Base-by-base conservation (phyloP, 1,140 invertebrate species). In the Hestina assimilis region DNA sequence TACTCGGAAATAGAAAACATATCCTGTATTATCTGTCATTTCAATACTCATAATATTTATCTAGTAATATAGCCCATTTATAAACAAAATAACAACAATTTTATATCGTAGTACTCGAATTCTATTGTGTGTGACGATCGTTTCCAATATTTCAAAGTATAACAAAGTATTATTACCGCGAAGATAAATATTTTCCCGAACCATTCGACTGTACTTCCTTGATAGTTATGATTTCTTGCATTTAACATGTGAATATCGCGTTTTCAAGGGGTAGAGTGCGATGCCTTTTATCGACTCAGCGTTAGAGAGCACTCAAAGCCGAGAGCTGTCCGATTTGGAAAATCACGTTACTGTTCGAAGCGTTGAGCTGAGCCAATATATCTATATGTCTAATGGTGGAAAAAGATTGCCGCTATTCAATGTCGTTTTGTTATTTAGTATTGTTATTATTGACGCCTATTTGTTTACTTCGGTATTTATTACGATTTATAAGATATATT, bases 261-360 rank as follows among this genome's bases (percentile, higher is more conserved):
- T 71, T 67, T 69, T 55, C 47, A 68, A 69, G 70, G 58, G 66
- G 66, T 50, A 50, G 54, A 45, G 60, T 59, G 68, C 70, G 61
- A 69, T 73, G 69, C 71, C 75, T 77, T 83, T 78, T 79, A 78
- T 63, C 28, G 51, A 63, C 68, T 63, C 53, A 66, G 48, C 68
- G 67, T 63, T 71, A 75, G 60, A 73, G 76, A 83, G 76, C 79
- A 76, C 78, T 79, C 71, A 76, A 60, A 62, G 61, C 56, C 47
- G 51, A 75, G 75, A 72, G 81, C 71, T 68, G 72, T 64, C 72
- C 75, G 74, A 79, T 83, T 83, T 75, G 69, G 73, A 69, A 81
- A 84, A 84, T 84, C 79, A 75, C 59, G 72, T 84, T 84, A 81
- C 53, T 60, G 26, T 48, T 33, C 31, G 54, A 31, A 28, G 54